Conservation (phyloP, 2,113 vertebrate species). For the Stegastes partitus region DNA sequence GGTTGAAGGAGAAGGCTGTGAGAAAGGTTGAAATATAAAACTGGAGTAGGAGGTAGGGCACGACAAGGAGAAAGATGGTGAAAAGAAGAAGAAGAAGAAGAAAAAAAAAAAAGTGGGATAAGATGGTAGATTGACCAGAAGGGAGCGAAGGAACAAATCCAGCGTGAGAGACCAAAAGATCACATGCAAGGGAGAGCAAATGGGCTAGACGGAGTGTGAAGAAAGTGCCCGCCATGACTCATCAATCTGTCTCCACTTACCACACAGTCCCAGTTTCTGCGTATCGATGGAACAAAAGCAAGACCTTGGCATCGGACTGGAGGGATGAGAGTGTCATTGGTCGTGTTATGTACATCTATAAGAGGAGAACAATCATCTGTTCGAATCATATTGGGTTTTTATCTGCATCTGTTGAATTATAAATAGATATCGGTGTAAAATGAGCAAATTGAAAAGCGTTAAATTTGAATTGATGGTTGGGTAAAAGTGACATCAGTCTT, state of each 20-base stretch:
- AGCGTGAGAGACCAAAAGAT: constrained; percentile 9
- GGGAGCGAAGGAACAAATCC: constrained; percentile 5
- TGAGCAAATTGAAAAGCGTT: not conserved
- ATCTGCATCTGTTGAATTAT: constrained; percentile 8
- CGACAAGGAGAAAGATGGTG: not conserved
- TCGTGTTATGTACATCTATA: not conserved
- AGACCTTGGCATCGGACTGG: not conserved
- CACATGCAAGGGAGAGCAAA: constrained; percentile 18
- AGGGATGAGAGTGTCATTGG: not conserved
- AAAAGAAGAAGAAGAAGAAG: not conserved
- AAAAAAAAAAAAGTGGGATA: not conserved
- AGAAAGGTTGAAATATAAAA: constrained; percentile 29
- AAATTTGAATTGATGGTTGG: not conserved
- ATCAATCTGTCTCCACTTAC: constrained; percentile 51
- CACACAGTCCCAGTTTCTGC: constrained; percentile 2
- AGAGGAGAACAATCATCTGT: not conserved
- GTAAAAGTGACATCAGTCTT: constrained; percentile 15
- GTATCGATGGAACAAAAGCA: not conserved
- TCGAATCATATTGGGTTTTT: not conserved
- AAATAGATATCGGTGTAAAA: constrained; percentile 10
- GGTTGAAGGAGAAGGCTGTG: not conserved
- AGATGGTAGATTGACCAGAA: constrained; percentile 15
- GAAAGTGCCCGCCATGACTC: constrained; percentile 51
- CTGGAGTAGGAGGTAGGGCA: not conserved
- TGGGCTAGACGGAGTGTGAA: constrained; percentile 14